Evolutionary conservation across 2,888 invertebrate genomes (phyloP), one percentile per base, ranked within the genome.

Genomic region (Cephalotes varians): DNA sequence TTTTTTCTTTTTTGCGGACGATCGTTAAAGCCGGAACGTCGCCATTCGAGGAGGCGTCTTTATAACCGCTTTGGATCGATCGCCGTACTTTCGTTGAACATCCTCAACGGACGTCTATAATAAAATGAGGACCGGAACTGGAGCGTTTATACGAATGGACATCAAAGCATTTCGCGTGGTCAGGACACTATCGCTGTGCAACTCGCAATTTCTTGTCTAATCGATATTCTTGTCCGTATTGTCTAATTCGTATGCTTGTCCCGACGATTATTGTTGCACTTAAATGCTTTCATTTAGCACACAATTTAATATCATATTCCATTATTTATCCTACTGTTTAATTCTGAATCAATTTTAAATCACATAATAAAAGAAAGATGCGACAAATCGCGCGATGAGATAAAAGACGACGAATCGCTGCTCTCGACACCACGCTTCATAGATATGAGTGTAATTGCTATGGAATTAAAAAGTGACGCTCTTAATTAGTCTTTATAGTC

Each of bases 401-500:
- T 31, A 60, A 73, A 51, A 28, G 15, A 15, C 4, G 37, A 40
- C 7, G 40, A 40, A 40, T 40, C n/a, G 40, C 40, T 12, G 31
- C n/a, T 31, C n/a, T 44, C 31, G 40, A n/a, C n/a, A 40, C 15
- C 10, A 18, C 21, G 7, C 18, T n/a, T 51, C 6, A 49, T 9
- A 51, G 1, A 51, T 37, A n/a, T 64, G n/a, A 37, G 2, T 6
- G 28, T 51, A 65, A 40, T 74, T 62, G 34, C 15, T n/a, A 58
- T 4, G 9, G 18, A 25, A 62, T 1, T 31, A 21, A 71, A 73
- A 72, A 86, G 81, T 49, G 64, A 71, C 49, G 56, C 72, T 44
- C 72, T 76, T 84, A 85, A 88, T 87, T 87, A 85, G 73, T 65
- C 76, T 83, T 72, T 73, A 76, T 76, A 34, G 54, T 40, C 40